These are phyloP conservation scores for Ptilorrhoa leucosticta DNA, from an alignment of 2,113 vertebrate genomes.

Conservation along the genomic window DNA sequence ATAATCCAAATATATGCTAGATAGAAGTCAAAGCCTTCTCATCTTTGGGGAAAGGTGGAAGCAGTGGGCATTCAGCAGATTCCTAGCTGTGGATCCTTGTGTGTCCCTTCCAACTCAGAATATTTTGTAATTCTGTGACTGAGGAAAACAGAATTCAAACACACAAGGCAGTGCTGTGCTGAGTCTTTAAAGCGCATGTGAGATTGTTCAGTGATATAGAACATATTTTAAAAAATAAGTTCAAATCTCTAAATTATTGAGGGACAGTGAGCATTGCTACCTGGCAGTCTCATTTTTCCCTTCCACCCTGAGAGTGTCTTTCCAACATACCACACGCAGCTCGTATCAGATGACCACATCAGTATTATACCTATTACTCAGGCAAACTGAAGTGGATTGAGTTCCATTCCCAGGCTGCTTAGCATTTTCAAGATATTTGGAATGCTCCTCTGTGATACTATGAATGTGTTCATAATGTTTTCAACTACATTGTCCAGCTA, in stretches of 20 bases:
- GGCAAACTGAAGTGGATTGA: background rate
- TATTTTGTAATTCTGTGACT: background rate
- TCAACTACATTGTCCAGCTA: background rate
- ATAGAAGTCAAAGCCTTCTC: background rate
- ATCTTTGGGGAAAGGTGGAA: background rate
- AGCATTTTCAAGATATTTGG: background rate
- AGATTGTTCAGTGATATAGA: background rate
- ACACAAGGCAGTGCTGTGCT: background rate
- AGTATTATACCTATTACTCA: background rate
- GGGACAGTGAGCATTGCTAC: background rate
- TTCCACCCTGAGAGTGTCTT: background rate
- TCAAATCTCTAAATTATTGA: background rate
- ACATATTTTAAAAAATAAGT: background rate
- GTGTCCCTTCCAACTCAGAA: background rate
- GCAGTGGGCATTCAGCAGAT: background rate
- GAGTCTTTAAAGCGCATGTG: background rate
- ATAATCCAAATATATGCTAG: background rate
- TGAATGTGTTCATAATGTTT: background rate
- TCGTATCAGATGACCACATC: background rate
- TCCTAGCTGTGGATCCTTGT: background rate
- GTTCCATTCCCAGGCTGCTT: background rate
- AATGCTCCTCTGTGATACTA: background rate
- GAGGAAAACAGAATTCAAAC: background rate
- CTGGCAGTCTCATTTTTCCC: background rate
- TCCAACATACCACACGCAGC: accelerated